phyloP scores from a whole-genome alignment of 2,888 invertebrate genomes.

The Sarcophaga carnaria region DNA sequence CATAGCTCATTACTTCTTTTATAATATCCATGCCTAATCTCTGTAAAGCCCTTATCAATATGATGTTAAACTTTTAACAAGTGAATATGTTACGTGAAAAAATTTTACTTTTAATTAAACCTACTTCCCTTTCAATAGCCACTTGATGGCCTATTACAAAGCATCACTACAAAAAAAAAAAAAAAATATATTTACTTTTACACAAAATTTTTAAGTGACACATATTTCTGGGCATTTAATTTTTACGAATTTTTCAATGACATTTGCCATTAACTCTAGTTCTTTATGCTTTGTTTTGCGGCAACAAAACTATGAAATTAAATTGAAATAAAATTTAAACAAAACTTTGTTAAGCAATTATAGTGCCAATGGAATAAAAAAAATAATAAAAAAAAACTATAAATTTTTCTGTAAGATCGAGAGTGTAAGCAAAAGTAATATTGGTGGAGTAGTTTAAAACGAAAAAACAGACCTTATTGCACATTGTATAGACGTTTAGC shows the following conservation, averaged over 20 bases:
- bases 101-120: conserved; percentile 36
- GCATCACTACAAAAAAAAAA: conserved; percentile 6
- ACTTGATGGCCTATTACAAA: not conserved
- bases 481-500: conserved; percentile 23
- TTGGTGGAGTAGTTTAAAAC: conserved; percentile 4
- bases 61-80: not conserved
- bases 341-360: conserved; percentile 57
- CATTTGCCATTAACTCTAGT: conserved; percentile 56
- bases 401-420: conserved; percentile 15
- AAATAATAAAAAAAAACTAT: not conserved
- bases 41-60: too few relatives aligned
- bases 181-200: not conserved
- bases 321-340: conserved; percentile 36
- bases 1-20: too few relatives aligned
- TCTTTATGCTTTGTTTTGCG: not conserved
- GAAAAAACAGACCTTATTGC: conserved; percentile 21
- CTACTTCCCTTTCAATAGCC: not conserved
- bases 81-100: not conserved
- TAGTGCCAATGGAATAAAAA: not conserved
- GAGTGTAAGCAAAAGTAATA: conserved; percentile 3
- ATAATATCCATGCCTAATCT: too few relatives aligned
- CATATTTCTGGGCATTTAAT: conserved; percentile 44
- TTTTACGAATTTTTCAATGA: conserved; percentile 59
- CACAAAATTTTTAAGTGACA: conserved; percentile 61
- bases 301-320: conserved; percentile 33